Evolutionary conservation across 2,113 vertebrate species (phyloP), one percentile per base, ranked within the genome.

Genomic region (Pseudolaguvia tuberculata): DNA sequence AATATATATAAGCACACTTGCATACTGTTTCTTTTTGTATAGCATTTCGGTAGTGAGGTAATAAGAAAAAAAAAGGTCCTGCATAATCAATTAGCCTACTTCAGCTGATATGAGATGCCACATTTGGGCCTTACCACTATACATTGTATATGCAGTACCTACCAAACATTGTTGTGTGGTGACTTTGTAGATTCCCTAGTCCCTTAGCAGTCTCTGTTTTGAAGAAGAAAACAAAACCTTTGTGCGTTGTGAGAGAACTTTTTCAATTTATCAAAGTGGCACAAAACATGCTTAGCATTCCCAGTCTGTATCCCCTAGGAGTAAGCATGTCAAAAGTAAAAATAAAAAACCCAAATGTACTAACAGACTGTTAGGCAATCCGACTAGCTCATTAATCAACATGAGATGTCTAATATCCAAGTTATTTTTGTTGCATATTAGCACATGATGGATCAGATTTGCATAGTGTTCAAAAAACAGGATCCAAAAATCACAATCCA

Each of bases 341-440:
- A 78, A 80, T 76, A 80, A 78, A n/a, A n/a, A n/a, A n/a, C n/a
- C n/a, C 75, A 78, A 76, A 78, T 78, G 72, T 75, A 77, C 72
- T 68, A 78, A 78, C 63, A 78, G 51, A 59, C 71, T 47, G 69
- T 76, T 78, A 78, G 68, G 52, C 75, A 70, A 81, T 70, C 45
- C 72, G 72, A 66, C 62, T 66, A 48, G 10, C 78, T 83, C 78
- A 83, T 80, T 83, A 80, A 83, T 83, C 78, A 80, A 70, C 45
- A 72, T 59, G 73, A 82, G 76, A 72, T 73, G 76, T 76, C 52
- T 76, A 80, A 78, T 75, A 59, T 70, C 18, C 67, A 50, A 72
- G 75, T 48, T 71, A 72, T 66, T 70, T 71, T 48, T n/a, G 35
- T 27, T 15, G 56, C 66, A 57, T 70, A 68, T 10, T 63, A 57